Evolutionary conservation across 2,888 invertebrate genomes (phyloP).

Genomic region (Lasioglossum lativentre): DNA sequence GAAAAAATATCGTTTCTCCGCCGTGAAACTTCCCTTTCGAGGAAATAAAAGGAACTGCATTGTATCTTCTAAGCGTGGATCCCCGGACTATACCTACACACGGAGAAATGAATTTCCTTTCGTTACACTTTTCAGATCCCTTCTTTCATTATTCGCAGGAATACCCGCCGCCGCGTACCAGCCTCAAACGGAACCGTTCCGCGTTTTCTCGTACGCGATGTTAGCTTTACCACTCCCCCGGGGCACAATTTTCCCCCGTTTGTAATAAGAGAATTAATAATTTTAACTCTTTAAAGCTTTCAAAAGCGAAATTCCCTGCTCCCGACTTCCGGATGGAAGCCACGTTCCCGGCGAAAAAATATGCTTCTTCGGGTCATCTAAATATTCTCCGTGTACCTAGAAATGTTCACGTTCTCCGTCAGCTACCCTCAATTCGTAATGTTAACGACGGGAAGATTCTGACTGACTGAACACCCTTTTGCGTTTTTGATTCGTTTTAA

Average conservation of each 20-base stretch:
- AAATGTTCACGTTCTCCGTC: background rate
- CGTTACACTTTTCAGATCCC: background rate
- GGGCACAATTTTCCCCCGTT: conserved; percentile 7
- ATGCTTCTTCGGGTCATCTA: conserved; percentile 14
- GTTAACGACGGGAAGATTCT: background rate
- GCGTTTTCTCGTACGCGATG: conserved; percentile 5
- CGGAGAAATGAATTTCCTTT: conserved; percentile 10
- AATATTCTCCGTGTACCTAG: background rate
- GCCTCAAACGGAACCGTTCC: conserved; percentile 15
- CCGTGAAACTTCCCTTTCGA: background rate
- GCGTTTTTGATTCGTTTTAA: background rate
- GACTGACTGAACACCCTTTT: background rate
- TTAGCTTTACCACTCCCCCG: conserved; percentile 16
- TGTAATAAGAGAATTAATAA: conserved; percentile 39
- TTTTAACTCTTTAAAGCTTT: conserved; percentile 22
- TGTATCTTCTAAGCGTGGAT: conserved; percentile 1
- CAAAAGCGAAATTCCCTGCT: background rate
- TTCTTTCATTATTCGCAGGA: conserved; percentile 14
- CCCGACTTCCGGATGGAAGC: conserved; percentile 2
- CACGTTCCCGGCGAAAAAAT: background rate
- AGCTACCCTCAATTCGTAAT: background rate
- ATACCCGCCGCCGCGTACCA: background rate
- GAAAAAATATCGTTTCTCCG: conserved; percentile 37
- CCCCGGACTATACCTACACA: background rate
- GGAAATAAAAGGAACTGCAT: conserved; percentile 6